Percentiles rank a stretch among this genome's conserved stretches.
Evolutionary conservation across 2,888 invertebrate species (phyloP).

Genomic region (Beris morrisii): DNA sequence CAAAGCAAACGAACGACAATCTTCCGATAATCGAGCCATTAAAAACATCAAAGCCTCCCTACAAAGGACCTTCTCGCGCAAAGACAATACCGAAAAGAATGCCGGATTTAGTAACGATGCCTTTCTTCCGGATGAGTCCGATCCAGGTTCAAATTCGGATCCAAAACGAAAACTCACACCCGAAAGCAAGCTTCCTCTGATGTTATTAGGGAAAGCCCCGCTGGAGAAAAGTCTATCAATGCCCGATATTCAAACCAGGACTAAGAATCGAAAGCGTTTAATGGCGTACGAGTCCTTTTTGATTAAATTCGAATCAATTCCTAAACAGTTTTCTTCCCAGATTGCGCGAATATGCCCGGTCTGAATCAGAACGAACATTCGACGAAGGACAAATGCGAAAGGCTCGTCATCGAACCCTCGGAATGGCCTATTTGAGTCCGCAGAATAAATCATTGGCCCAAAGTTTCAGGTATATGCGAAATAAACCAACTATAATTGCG

Average conservation of each 20-base stretch:
- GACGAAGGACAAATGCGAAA: constrained; percentile 67
- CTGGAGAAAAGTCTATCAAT: constrained; percentile 80
- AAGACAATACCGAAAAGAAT: constrained; percentile 47
- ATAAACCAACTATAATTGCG: constrained; percentile 85
- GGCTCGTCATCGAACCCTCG: constrained; percentile 66
- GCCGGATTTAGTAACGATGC: constrained; percentile 48
- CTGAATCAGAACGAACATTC: constrained; percentile 79
- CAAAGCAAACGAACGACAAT: constrained; percentile 34
- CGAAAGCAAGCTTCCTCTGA: constrained; percentile 59
- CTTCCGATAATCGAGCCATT: constrained; percentile 44
- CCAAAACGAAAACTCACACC: constrained; percentile 53
- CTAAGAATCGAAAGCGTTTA: constrained; percentile 69
- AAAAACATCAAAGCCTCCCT: constrained; percentile 56
- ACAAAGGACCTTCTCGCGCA: constrained; percentile 59
- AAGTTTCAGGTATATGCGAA: constrained; percentile 87
- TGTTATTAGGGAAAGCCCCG: constrained; percentile 63
- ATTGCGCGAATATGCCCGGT: constrained; percentile 70
- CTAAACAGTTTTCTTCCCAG: constrained; percentile 53
- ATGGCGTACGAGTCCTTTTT: constrained; percentile 64
- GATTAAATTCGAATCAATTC: too few species aligned
- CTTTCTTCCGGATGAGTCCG: constrained; percentile 47
- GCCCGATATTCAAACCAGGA: constrained; percentile 79
- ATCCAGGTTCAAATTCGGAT: constrained; percentile 40
- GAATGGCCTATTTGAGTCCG: constrained; percentile 70
- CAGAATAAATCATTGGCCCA: constrained; percentile 80